Evolutionary conservation across 64 coral and sea anemone genomes (phyloP).

Genomic region (Pocillopora damicornis): DNA sequence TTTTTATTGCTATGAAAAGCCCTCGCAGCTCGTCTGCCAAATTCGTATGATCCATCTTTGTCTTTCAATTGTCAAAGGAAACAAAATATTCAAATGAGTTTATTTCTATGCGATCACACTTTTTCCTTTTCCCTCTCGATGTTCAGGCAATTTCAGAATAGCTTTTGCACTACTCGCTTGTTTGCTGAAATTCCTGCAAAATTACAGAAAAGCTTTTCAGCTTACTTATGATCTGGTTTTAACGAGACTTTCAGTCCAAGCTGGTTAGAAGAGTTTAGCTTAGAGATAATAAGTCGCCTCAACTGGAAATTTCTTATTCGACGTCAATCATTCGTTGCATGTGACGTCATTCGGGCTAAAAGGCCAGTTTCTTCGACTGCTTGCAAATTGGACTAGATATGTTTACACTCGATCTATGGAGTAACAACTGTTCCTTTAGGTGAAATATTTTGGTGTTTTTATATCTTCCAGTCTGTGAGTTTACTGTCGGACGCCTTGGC

Average conservation of each 20-base stretch:
- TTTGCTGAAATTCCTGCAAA: background rate
- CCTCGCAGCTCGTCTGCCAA: background rate
- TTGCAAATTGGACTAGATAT: slow-evolving; percentile 17
- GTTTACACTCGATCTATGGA: slow-evolving; percentile 29
- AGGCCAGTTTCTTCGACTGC: slow-evolving; percentile 4
- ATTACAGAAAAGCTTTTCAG: background rate
- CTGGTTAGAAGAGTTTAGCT: background rate
- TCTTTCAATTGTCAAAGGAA: slow-evolving; percentile 3
- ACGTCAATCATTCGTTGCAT: background rate
- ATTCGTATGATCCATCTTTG: background rate
- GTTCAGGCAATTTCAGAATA: background rate
- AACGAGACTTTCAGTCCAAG: background rate
- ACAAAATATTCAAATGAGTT: slow-evolving; percentile 24
- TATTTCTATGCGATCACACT: background rate
- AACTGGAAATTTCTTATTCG: slow-evolving; percentile 9
- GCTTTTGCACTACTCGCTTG: background rate
- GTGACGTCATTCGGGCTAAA: slow-evolving; percentile 39
- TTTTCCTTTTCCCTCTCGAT: background rate
- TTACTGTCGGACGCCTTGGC: slow-evolving; percentile 44
- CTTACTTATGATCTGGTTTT: background rate
- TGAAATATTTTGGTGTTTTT: slow-evolving; percentile 19
- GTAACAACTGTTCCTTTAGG: slow-evolving; percentile 5
- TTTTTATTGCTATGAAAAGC: slow-evolving; percentile 7
- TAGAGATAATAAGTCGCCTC: slow-evolving; percentile 8
- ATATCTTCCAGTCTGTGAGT: slow-evolving; percentile 21